phyloP scores from a whole-genome alignment of 2,113 vertebrate genomes.

The human (Homo sapiens) region GRCh38 chr1:77689501-77690000 shows the following conservation, averaged over 20 bases:
- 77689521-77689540: neutral
- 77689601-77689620: neutral
- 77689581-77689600: neutral
- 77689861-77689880: too few relatives aligned
- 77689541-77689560: neutral
- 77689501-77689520: neutral
- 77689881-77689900: too few relatives aligned
- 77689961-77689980: too few relatives aligned
- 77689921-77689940: too few relatives aligned
- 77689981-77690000: too few relatives aligned
- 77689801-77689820: too few relatives aligned
- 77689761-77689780: conserved; percentile 14
- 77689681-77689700: neutral
- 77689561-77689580: neutral
- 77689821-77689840: too few relatives aligned
- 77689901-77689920: too few relatives aligned
- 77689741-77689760: neutral
- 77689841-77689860: too few relatives aligned
- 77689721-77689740: neutral
- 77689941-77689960: too few relatives aligned
- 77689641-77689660: neutral
- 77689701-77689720: neutral
- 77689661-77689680: neutral
- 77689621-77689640: neutral
- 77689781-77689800: neutral